Evolutionary conservation across 2,797 vertebrate genomes (phyloP).

Genomic region (Selene dorsalis): DNA sequence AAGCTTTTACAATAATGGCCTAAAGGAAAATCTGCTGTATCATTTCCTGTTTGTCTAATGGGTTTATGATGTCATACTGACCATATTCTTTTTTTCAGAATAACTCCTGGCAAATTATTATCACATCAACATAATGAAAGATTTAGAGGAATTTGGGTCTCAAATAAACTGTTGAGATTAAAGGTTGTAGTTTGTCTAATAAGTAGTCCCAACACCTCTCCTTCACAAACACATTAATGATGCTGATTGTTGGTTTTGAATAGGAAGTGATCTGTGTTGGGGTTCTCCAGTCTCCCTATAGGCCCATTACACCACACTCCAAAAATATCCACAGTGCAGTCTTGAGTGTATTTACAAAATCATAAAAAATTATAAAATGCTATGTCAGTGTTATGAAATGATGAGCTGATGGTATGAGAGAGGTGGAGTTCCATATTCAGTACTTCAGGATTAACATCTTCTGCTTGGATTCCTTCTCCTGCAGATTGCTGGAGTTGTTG

Average conservation of each 20-base stretch:
- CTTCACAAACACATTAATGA: background rate
- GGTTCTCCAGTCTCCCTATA: background rate
- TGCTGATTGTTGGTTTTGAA: too few relatives aligned
- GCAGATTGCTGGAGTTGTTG: slow-evolving; percentile 85
- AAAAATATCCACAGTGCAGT: background rate
- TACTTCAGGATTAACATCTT: background rate
- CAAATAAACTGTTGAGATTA: too few relatives aligned
- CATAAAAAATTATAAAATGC: background rate
- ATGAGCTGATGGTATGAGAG: too few relatives aligned
- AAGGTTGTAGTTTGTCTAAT: too few relatives aligned
- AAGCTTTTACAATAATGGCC: slow-evolving; percentile 12
- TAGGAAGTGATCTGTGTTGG: background rate
- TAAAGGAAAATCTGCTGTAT: background rate
- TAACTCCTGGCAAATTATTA: too few relatives aligned
- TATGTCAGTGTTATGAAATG: background rate
- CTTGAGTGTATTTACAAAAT: background rate
- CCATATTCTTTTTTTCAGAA: background rate
- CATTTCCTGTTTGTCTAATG: background rate
- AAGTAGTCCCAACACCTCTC: background rate
- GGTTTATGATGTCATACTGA: slow-evolving; percentile 1
- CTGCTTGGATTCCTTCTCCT: slow-evolving; percentile 22
- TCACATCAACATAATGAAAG: too few relatives aligned
- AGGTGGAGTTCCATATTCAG: background rate
- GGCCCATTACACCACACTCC: background rate
- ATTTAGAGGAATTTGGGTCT: too few relatives aligned